These are phyloP conservation scores for Lamellibrachia luymesi DNA, from an alignment of 1,140 invertebrate genomes.

Conservation along the genomic window DNA sequence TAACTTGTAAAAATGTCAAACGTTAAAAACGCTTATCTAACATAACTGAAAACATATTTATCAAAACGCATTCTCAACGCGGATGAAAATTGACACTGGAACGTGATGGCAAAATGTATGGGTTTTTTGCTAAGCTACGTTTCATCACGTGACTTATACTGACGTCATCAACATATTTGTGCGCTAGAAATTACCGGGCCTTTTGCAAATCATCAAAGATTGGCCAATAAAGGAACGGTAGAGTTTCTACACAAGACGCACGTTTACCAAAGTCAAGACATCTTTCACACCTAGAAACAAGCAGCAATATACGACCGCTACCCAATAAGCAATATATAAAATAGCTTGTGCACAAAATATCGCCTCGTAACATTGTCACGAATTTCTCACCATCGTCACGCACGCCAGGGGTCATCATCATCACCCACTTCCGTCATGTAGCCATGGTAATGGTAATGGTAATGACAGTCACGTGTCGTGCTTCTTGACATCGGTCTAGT, in stretches of 20 bases:
- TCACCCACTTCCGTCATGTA: not conserved
- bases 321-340: too few relatives aligned
- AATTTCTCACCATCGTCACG: not conserved
- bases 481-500: too few relatives aligned
- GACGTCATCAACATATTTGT: not conserved
- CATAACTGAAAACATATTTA: not conserved
- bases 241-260: too few relatives aligned
- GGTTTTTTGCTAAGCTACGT: not conserved
- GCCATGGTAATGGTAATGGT: too few relatives aligned
- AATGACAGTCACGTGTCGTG: too few relatives aligned
- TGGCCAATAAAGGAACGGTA: not conserved
- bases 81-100: not conserved
- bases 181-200: not conserved
- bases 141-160: not conserved
- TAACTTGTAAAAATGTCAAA: too few relatives aligned
- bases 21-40: too few relatives aligned
- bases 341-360: too few relatives aligned
- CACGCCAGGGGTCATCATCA: not conserved
- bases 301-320: too few relatives aligned
- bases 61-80: too few relatives aligned
- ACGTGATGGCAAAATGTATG: not conserved
- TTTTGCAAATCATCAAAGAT: not conserved
- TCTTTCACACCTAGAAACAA: too few relatives aligned
- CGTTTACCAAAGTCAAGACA: too few relatives aligned
- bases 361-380: not conserved